Conservation (phyloP, 2,113 vertebrate species). For the Suncus etruscus region DNA sequence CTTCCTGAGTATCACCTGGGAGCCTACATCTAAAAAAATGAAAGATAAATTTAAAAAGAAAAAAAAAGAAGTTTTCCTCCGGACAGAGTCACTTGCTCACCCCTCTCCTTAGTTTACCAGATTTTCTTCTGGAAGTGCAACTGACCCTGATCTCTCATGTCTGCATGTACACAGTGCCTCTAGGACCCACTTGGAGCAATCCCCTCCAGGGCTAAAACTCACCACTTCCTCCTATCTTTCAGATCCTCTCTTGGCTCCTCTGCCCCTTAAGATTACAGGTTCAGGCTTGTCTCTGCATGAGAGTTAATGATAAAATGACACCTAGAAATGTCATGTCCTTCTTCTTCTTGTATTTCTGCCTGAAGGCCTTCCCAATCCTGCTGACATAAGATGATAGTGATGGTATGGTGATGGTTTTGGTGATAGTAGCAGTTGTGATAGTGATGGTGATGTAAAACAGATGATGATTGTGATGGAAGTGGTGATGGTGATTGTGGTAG, state of each 20-base stretch:
- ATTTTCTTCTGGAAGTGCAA: background rate
- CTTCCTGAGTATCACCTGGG: no score
- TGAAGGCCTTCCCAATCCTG: background rate
- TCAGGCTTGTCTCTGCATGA: background rate
- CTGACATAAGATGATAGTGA: no score
- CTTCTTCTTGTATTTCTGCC: background rate
- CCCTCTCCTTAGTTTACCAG: background rate
- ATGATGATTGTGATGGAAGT: no score
- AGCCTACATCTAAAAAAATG: no score
- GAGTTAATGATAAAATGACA: background rate
- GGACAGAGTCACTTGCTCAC: background rate
- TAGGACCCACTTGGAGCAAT: background rate
- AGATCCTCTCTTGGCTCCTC: background rate
- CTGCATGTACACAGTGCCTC: background rate
- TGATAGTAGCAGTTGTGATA: no score
- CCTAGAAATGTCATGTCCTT: background rate
- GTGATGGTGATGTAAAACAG: no score
- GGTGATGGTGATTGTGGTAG: no score
- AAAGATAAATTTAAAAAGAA: background rate
- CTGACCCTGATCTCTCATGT: background rate
- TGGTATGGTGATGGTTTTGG: no score
- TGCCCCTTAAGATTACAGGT: background rate
- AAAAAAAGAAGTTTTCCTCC: background rate
- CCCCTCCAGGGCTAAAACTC: no score
- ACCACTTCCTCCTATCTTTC: background rate